Conservation (phyloP, 2,797 vertebrate genomes). For the Chrysocyon brachyurus region DNA sequence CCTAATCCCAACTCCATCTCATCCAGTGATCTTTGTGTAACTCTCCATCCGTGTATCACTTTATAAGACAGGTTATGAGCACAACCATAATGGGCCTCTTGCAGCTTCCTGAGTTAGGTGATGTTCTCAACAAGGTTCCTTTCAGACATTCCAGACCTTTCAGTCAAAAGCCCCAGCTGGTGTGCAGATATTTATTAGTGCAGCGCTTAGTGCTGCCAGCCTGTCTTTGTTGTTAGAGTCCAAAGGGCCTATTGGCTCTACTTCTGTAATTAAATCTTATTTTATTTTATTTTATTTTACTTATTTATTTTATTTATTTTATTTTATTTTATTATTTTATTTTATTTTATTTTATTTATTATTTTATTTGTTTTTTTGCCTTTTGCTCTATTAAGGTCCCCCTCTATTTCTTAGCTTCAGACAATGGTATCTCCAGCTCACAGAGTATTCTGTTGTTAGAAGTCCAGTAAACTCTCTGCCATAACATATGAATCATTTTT, state of each 20-base stretch:
- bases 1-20: neutral
- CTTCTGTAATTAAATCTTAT: slow-evolving; percentile 86
- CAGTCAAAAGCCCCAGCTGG: slow-evolving; percentile 88
- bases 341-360: neutral
- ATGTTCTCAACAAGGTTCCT: slow-evolving; percentile 60
- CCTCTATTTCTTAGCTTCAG: slow-evolving; percentile 78
- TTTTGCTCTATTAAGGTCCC: slow-evolving; percentile 74
- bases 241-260: slow-evolving; percentile 79
- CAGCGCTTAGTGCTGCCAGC: slow-evolving; percentile 86
- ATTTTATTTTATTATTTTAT: neutral
- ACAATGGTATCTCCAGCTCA: slow-evolving; percentile 83
- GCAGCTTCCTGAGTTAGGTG: slow-evolving; percentile 91
- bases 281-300: neutral
- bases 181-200: slow-evolving; percentile 85
- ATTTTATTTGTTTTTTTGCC: slow-evolving; percentile 1
- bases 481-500: slow-evolving; percentile 92
- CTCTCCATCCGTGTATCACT: neutral
- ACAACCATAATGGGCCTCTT: slow-evolving; percentile 92
- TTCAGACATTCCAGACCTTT: slow-evolving; percentile 87
- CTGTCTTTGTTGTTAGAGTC: slow-evolving; percentile 83
- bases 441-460: slow-evolving; percentile 91
- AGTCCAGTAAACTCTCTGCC: slow-evolving; percentile 94
- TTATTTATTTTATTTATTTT: neutral
- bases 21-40: neutral
- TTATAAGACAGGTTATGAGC: neutral